Evolutionary conservation across 2,113 vertebrate species (phyloP).

Genomic region (Isurus oxyrinchus): DNA sequence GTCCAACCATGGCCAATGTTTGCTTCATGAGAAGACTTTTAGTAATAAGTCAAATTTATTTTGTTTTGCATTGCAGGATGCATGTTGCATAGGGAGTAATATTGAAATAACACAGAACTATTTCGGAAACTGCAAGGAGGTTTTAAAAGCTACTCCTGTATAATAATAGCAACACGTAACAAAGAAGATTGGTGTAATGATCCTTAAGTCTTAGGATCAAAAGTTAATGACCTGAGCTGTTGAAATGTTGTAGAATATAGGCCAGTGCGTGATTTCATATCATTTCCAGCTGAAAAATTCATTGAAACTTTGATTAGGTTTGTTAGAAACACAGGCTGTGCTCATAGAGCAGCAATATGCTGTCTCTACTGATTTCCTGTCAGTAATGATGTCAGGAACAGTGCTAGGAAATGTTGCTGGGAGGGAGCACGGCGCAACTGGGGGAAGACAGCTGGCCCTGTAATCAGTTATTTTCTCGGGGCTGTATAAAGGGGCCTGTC

Average conservation of each 20-base stretch:
- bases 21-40: neutral
- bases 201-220: neutral
- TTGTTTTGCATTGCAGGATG: neutral
- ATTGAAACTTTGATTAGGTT: neutral
- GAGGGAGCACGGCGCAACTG: neutral
- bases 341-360: neutral
- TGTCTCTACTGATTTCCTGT: neutral
- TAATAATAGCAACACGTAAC: neutral
- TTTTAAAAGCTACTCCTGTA: neutral
- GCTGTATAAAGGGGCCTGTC: neutral
- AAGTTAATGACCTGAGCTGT: neutral
- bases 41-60: neutral
- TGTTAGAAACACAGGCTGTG: neutral
- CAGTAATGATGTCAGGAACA: neutral
- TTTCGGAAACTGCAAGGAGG: neutral
- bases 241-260: neutral
- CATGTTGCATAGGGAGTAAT: neutral
- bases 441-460: neutral
- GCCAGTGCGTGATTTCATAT: neutral
- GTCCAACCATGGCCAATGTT: neutral
- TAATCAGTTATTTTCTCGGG: neutral
- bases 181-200: neutral
- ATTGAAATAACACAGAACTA: neutral
- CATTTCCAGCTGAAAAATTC: neutral
- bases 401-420: neutral